Conservation (phyloP, 2,113 vertebrate species). For the Ascaphus truei region DNA sequence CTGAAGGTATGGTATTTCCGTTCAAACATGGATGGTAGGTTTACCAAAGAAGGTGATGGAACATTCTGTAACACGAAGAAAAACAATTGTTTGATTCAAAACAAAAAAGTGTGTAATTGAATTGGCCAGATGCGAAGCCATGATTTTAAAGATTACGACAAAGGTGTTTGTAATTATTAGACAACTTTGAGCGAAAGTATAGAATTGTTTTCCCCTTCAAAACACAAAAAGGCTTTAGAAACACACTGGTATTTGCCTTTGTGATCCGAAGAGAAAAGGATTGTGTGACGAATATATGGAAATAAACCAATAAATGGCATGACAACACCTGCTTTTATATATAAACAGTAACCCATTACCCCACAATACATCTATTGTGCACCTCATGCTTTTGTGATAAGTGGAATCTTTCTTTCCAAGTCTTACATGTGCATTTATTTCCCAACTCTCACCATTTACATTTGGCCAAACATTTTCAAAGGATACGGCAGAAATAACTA, state of each 20-base stretch:
- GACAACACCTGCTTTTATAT: no score
- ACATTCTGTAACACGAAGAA: conserved; percentile 58
- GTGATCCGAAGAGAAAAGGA: no score
- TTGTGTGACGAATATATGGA: no score
- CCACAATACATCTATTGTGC: not conserved
- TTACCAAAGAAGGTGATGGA: conserved; percentile 88
- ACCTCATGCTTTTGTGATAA: not conserved
- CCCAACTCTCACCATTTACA: not conserved
- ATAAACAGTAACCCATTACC: not conserved
- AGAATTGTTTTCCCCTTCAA: no score
- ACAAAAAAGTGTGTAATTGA: not conserved
- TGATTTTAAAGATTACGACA: no score
- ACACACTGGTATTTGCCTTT: no score
- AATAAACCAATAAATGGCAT: no score
- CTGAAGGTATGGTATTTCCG: conserved; percentile 89
- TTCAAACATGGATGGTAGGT: conserved; percentile 83
- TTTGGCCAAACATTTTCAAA: not conserved
- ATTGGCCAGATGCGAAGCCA: no score
- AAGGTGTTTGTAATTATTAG: no score
- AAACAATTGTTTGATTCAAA: conserved; percentile 3
- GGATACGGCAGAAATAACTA: not conserved
- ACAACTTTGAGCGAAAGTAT: no score
- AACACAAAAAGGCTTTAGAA: no score
- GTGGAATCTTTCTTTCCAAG: conserved; percentile 36
- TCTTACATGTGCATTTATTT: conserved; percentile 2